phyloP scores from a whole-genome alignment of 2,113 vertebrate genomes.

The Piaya cayana region DNA sequence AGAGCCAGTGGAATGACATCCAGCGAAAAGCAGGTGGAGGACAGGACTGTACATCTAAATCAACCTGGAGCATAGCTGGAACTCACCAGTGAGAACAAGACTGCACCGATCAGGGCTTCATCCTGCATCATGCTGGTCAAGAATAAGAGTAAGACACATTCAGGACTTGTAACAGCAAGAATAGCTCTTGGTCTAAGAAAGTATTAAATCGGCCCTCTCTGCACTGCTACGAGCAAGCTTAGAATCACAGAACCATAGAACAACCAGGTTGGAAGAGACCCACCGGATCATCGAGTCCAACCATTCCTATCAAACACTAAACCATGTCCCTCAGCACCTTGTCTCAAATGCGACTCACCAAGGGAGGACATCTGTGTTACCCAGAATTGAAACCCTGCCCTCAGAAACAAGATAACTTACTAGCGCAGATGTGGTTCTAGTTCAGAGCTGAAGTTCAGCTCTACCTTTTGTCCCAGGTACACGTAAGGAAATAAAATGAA shows the following conservation, averaged over 20 bases:
- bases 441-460: neutral
- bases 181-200: neutral
- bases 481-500: neutral
- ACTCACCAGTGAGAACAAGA: neutral
- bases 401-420: neutral
- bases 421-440: neutral
- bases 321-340: too few relatives aligned
- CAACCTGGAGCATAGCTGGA: neutral
- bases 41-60: neutral
- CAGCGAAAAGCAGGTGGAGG: neutral
- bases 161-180: neutral
- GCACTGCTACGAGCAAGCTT: neutral
- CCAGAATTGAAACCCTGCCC: neutral
- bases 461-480: neutral
- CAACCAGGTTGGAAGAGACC: too few relatives aligned
- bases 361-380: neutral
- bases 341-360: neutral
- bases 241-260: too few relatives aligned
- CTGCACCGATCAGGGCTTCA: rapidly evolving
- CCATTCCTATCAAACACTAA: too few relatives aligned
- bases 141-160: neutral
- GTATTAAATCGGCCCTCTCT: neutral
- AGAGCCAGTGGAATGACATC: neutral
- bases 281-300: too few relatives aligned
- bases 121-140: rapidly evolving